A percentile compares a stretch with the other conserved stretches of the same genome.
These are phyloP conservation scores for Notothenia coriiceps DNA, from an alignment of 2,113 vertebrate genomes.

Conservation along the genomic window DNA sequence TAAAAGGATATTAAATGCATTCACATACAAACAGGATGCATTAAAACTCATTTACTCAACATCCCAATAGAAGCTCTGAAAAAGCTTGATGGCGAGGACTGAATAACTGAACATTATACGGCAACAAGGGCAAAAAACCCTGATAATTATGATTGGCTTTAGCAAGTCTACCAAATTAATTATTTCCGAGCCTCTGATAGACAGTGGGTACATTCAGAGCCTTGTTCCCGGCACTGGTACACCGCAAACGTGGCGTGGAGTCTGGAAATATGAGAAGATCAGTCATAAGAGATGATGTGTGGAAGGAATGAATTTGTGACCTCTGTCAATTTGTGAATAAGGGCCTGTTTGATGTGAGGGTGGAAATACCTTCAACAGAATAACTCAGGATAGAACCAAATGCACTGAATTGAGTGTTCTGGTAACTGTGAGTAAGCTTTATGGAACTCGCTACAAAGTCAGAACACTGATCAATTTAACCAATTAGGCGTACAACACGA, in stretches of 20 bases:
- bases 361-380: not conserved
- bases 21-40: too few relatives aligned
- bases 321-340: slow-evolving; percentile 9
- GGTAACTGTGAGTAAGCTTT: not conserved
- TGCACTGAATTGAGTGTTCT: not conserved
- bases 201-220: slow-evolving; percentile 11
- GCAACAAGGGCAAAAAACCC: too few relatives aligned
- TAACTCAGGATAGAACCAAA: not conserved
- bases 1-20: too few relatives aligned
- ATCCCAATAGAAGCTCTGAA: too few relatives aligned
- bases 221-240: not conserved
- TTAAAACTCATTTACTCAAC: too few relatives aligned
- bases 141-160: slow-evolving; percentile 12
- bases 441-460: not conserved
- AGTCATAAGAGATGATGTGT: not conserved
- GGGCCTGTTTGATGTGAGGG: not conserved
- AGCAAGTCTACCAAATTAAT: slow-evolving; percentile 5
- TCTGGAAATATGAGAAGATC: not conserved
- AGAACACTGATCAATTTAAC: not conserved
- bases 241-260: slow-evolving; percentile 33
- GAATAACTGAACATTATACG: not conserved
- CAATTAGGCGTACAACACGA: too few relatives aligned
- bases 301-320: slow-evolving; percentile 10
- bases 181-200: not conserved
- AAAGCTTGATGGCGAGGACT: too few relatives aligned